Evolutionary conservation across 2,113 vertebrate genomes (phyloP).

Genomic region (Trogon surrucura): DNA sequence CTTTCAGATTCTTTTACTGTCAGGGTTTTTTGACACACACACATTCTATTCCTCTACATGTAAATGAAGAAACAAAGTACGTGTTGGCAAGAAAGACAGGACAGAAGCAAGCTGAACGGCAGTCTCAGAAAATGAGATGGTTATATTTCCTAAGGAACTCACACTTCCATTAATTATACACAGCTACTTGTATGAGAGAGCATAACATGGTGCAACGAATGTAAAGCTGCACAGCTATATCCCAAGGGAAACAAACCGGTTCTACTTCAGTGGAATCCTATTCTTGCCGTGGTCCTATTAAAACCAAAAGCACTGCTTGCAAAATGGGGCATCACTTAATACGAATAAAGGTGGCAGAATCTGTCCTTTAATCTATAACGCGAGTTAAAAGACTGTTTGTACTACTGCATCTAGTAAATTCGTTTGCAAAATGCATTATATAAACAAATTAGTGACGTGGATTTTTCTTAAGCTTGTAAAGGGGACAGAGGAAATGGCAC

Average conservation of each 20-base stretch:
- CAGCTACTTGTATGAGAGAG: not conserved
- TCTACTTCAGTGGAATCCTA: not conserved
- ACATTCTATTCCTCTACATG: not conserved
- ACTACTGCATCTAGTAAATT: not conserved
- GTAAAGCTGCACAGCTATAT: not conserved
- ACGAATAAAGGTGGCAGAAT: not conserved
- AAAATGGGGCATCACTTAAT: not conserved
- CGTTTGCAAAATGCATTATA: conserved; percentile 14
- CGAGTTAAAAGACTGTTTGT: not conserved
- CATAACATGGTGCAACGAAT: not conserved
- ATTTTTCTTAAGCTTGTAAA: conserved; percentile 21
- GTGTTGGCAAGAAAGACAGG: not conserved
- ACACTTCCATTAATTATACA: not conserved
- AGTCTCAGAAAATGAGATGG: not conserved
- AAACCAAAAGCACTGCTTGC: not conserved
- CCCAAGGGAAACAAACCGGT: not conserved
- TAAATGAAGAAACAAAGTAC: not conserved
- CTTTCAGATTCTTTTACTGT: not conserved
- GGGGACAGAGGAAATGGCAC: conserved; percentile 3
- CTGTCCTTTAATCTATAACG: not conserved
- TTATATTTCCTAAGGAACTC: not conserved
- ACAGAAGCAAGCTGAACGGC: not conserved
- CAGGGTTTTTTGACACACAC: not conserved
- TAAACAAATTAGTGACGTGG: conserved; percentile 35
- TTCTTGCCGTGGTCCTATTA: not conserved